Base-by-base conservation (phyloP, 2,113 vertebrate species). In the Tyto alba region DNA sequence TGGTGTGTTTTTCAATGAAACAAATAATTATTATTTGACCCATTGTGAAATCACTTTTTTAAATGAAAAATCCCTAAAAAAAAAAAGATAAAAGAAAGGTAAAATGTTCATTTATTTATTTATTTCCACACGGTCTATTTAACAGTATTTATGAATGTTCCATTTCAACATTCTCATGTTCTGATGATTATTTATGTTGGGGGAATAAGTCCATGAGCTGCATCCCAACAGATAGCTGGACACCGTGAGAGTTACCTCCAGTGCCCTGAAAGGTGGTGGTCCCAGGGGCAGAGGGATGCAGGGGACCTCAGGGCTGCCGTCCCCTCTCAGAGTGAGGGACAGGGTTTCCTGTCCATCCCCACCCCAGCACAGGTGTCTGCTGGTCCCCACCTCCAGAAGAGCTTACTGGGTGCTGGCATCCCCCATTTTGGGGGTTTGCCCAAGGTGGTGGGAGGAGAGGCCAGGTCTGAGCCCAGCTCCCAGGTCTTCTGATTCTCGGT, bases 401-500 rank as follows among this genome's bases (percentile, higher is more conserved):
- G 25, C 53, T 55, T 55, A 11, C 40, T 1, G 2, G 34, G 63
- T 2, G 0, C 47, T 43, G 38, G 18, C 2, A 15, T 22, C 10
- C 11, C 38, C 16, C 1, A 0, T 62, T 47, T 26, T 2, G 1
- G 36, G 32, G 7, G 5, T 60, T 82, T 50, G 15, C 34, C 48
- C 0, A 1, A 23, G 25, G 34, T 41, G 55, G 56, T 1, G 17
- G 36, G 48, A 69, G 13, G 56, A 71, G 78, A 68, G 50, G 13
- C 23, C 7, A 4, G 11, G 13, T 62, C 32, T 0, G 1, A 59
- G 22, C 29, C 2, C 60, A 66, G 45, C 0, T 5, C 17, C 13
- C 1, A 1, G 14, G n/a, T 40, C 56, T 60, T 32, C 43, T 2
- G 3, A 13, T 0, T 1, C 30, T 53, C 1, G 0, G 16, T 76